Conservation (phyloP, 2,113 vertebrate species). For the Odobenus rosmarus region DNA sequence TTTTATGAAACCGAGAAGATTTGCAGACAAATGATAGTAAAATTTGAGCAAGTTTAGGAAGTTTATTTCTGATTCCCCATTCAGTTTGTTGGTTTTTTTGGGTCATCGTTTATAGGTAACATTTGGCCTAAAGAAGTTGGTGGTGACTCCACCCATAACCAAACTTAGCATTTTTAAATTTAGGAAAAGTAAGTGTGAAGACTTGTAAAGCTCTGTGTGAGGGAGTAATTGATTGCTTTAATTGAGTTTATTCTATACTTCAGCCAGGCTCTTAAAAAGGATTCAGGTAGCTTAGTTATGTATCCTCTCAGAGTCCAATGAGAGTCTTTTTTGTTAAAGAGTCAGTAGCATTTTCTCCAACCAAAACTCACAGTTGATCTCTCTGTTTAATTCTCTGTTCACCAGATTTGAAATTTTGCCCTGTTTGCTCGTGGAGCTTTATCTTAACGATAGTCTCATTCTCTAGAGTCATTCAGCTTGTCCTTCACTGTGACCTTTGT, state of each 20-base stretch:
- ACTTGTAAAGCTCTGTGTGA: neutral
- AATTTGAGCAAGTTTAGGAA: constrained; percentile 14
- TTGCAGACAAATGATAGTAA: neutral
- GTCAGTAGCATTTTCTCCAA: neutral
- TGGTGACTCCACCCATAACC: neutral
- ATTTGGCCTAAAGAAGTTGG: neutral
- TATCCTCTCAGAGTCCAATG: neutral
- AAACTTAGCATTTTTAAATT: neutral
- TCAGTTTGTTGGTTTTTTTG: neutral
- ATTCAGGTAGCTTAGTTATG: neutral
- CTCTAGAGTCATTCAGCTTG: neutral
- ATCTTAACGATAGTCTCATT: neutral
- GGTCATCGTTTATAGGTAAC: neutral
- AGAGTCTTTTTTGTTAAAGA: neutral
- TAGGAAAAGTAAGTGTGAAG: neutral
- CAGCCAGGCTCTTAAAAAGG: neutral
- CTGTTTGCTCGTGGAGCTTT: neutral
- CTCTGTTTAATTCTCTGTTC: neutral
- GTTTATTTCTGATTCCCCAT: neutral
- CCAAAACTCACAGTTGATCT: neutral
- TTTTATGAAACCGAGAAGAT: neutral
- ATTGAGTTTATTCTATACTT: neutral
- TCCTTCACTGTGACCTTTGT: neutral
- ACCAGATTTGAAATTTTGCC: neutral
- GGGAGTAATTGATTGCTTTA: neutral